phyloP scores from a whole-genome alignment of 2,113 vertebrate species.

The Alethe diademata region DNA sequence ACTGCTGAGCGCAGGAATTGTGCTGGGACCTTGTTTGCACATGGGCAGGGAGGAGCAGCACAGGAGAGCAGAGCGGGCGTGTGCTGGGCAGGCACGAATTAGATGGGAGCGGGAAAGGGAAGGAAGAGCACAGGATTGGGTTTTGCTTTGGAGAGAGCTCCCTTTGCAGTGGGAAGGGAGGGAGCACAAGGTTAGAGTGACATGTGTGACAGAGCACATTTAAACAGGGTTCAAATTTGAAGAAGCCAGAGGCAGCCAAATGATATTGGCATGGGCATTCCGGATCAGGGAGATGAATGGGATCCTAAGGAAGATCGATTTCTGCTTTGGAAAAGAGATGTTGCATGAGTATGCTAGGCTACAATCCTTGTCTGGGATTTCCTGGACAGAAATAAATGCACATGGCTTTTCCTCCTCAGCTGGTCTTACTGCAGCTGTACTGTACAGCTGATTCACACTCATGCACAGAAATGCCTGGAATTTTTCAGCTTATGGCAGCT shows the following conservation, averaged over 20 bases:
- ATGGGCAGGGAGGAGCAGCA: rapidly evolving
- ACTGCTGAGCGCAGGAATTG: rapidly evolving
- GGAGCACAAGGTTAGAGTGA: neutral
- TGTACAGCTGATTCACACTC: neutral
- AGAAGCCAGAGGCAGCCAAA: neutral
- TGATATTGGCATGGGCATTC: neutral
- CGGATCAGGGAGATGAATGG: neutral
- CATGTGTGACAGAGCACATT: rapidly evolving
- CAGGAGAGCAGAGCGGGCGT: rapidly evolving
- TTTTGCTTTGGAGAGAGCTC: neutral
- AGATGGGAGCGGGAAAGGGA: neutral
- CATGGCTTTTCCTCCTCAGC: neutral
- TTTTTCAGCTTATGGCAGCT: neutral
- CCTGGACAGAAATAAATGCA: neutral
- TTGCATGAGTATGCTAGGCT: neutral
- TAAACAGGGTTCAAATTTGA: neutral
- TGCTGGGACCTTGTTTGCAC: too few relatives aligned
- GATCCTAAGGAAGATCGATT: neutral
- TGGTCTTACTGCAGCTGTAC: constrained; percentile 5
- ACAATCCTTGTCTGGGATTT: neutral
- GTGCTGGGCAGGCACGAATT: too few relatives aligned
- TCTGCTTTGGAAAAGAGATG: neutral
- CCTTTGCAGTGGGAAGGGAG: neutral
- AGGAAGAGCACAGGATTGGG: rapidly evolving
- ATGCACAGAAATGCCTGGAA: neutral